Conservation (phyloP, 2,888 invertebrate genomes). For the Oscheius onirici region DNA sequence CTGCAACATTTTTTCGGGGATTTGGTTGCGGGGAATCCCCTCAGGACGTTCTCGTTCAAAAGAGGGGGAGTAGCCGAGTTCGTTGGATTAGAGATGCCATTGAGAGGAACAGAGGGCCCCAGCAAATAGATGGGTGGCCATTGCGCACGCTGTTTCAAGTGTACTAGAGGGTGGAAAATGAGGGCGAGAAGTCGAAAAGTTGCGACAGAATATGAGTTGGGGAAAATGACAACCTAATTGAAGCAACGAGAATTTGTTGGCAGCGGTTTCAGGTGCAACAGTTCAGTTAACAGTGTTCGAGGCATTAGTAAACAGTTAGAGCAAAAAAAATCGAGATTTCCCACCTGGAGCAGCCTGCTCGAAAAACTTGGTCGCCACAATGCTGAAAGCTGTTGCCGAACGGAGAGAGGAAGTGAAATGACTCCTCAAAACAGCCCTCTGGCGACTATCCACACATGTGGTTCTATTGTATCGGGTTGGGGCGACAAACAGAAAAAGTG, state of each 20-base stretch:
- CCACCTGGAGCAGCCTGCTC: neutral
- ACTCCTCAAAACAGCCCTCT: conserved; percentile 5
- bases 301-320: too few relatives aligned
- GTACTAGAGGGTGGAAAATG: too few relatives aligned
- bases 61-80: too few relatives aligned
- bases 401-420: neutral
- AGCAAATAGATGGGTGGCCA: too few relatives aligned
- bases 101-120: conserved; percentile 1
- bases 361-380: conserved; percentile 13
- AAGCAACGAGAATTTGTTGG: too few relatives aligned
- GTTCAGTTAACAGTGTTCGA: too few relatives aligned
- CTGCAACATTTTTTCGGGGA: neutral
- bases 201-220: too few relatives aligned
- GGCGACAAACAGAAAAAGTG: conserved; percentile 22
- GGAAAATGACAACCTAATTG: too few relatives aligned
- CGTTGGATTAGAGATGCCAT: neutral
- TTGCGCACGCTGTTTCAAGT: too few relatives aligned
- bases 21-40: conserved; percentile 9
- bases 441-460: neutral
- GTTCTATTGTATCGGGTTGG: conserved; percentile 10
- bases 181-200: too few relatives aligned
- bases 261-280: too few relatives aligned
- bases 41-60: neutral
- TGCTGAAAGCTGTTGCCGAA: neutral
- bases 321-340: too few relatives aligned